Percentiles rank a stretch among this genome's conserved stretches.
Conservation (phyloP, 2,888 invertebrate genomes). For the Rotaria sp. region DNA sequence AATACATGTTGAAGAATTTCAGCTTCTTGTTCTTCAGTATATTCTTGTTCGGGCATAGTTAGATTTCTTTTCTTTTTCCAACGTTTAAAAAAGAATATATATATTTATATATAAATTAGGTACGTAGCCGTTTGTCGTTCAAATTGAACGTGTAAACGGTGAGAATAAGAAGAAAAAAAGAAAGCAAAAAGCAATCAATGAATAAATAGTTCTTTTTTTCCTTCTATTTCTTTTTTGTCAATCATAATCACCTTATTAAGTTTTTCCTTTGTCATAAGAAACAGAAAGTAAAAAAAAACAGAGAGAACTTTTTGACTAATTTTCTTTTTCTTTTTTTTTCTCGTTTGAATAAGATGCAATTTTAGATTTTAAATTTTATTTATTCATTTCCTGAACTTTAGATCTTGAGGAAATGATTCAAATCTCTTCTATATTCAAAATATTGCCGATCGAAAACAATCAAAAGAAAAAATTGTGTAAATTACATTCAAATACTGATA, state of each 20-base stretch:
- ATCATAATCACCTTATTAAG: neutral
- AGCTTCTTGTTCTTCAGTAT: neutral
- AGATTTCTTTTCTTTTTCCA: neutral
- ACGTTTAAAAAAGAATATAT: neutral
- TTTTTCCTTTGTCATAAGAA: neutral
- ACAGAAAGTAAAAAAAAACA: neutral
- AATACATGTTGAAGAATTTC: slow-evolving; percentile 35
- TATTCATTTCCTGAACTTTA: too few species aligned
- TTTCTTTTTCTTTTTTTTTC: neutral
- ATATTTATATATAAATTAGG: too few species aligned
- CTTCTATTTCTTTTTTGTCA: neutral
- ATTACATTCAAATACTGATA: too few species aligned
- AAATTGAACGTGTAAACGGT: neutral
- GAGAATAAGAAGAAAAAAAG: neutral
- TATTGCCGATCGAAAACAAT: too few species aligned
- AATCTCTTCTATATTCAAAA: too few species aligned
- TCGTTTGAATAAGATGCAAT: neutral
- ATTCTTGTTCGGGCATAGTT: neutral
- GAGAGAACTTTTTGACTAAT: neutral
- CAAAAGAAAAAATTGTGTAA: too few species aligned
- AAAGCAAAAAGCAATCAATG: neutral
- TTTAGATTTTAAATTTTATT: neutral
- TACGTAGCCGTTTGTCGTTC: neutral
- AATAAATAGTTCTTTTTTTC: neutral
- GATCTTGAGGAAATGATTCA: too few species aligned